Evolutionary conservation across 2,888 invertebrate genomes (phyloP), one percentile per base, ranked within the genome.

Genomic region (Pseudococcus jackbeardsleyi): DNA sequence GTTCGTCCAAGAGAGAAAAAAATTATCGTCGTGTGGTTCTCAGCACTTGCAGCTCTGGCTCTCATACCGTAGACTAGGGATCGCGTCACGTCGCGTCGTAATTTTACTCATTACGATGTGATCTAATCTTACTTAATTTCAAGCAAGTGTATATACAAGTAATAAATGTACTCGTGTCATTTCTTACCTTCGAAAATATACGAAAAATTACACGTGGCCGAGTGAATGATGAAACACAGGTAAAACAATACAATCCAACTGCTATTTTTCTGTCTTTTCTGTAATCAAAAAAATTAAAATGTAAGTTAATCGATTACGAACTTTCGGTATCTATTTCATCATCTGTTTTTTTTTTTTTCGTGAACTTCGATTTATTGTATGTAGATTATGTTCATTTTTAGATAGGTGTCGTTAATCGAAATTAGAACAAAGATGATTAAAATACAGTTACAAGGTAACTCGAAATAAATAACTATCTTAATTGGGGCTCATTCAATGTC

Each of bases 161-260:
- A 82, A 82, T 46, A n/a, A 19, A 59, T 50, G 59, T 22, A 64
- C 0, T 26, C n/a, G 7, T 42, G 12, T 33, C 15, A 17, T 72
- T 2, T 72, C 79, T 82, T 46, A 82, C 79, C 79, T 46, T 82
- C 79, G 79, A 82, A 46, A 22, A 82, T 46, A 5, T 46, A 82
- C 12, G 79, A 82, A 46, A 82, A 19, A 82, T 82, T 82, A 8
- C 79, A 82, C n/a, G 79, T 82, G 42, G 12, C 79, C 17, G 79
- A 46, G 6, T 42, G 33, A 46, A 82, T 15, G 12, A 82, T 82
- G 12, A 26, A 82, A 12, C 46, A 82, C 33, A 82, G 46, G 46
- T 82, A 82, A 82, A 82, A 82, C 79, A 82, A 82, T 46, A 42
- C 79, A 82, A 82, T 82, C 79, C 79, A 82, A 82, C 17, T 82